Conservation (phyloP, 1,140 invertebrate genomes). For the Pogonomyrmex californicus region DNA sequence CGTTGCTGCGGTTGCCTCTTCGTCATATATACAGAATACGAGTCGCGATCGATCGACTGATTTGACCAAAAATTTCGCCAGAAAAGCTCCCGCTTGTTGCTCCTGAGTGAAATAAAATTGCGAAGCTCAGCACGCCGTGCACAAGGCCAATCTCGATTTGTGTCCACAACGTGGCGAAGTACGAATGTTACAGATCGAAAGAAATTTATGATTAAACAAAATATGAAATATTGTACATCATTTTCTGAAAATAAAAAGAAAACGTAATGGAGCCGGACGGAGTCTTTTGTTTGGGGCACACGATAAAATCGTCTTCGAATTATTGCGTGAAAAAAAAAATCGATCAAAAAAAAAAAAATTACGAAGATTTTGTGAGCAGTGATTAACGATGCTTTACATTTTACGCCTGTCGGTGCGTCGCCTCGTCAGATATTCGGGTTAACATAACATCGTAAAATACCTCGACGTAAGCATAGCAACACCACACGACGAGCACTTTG, state of each 20-base stretch:
- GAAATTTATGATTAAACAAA: background rate
- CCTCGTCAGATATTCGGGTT: conserved; percentile 73
- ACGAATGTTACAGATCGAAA: background rate
- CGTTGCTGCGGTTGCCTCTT: background rate
- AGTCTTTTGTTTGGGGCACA: conserved; percentile 6
- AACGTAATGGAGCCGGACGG: background rate
- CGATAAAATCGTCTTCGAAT: conserved; percentile 41
- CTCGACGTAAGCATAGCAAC: conserved; percentile 69
- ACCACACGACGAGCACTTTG: conserved; percentile 51
- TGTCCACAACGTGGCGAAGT: too few species aligned
- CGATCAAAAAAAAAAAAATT: conserved; percentile 6
- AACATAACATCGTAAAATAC: conserved; percentile 79
- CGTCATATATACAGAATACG: conserved; percentile 17
- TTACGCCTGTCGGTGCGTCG: conserved; percentile 65
- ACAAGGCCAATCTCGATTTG: background rate
- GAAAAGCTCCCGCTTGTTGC: background rate
- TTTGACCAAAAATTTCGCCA: conserved; percentile 1
- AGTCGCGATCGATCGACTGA: conserved; percentile 10
- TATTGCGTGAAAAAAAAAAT: background rate
- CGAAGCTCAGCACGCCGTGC: background rate
- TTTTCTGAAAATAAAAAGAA: background rate
- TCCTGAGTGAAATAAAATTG: conserved; percentile 1
- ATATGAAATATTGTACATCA: background rate
- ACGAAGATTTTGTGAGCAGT: conserved; percentile 50
- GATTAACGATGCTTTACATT: conserved; percentile 64